Base-by-base conservation (phyloP, 2,797 vertebrate genomes). In the Melanotaenia nigrans region DNA sequence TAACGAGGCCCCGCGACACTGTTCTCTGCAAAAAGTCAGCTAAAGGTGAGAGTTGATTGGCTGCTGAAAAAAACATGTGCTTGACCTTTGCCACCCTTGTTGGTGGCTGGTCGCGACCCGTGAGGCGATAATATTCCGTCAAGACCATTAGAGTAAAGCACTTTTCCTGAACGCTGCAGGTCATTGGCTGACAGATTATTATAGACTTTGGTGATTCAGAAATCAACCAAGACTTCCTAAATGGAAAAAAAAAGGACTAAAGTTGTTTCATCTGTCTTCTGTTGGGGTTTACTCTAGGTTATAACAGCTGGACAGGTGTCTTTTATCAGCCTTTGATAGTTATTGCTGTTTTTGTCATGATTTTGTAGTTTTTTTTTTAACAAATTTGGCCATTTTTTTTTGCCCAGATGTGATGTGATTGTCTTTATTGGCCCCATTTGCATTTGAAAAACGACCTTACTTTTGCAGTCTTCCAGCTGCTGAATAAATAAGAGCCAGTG, bases 1-100 rank as follows among this genome's bases (percentile, higher is more conserved):
- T 88, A 90, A 89, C 83, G 86, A 89, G 80, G 56, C 86, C 83
- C 79, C 81, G 61, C 35, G 86, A 78, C 73, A 47, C 77, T 42
- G 20, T 4, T 68, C 1, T 53, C n/a, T 63, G 54, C 22, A 47
- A 68, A 71, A 67, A 60, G 61, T 32, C 20, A 45, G 71, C 51
- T 59, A 2, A 36, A 62, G 73, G 55, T 51, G 67, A 69, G 11
- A 57, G 59, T 20, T 81, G 81, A 82, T 82, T 84, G 70, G 73
- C 68, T 72, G 65, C 54, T 78, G 60, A 75, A 81, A 72, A 72
- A 71, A 78, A 73, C 20, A 62, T 57, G 22, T 1, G 2, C 55
- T 35, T 80, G 79, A 85, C 81, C 81, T 74, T 63, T 61, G 68
- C 60, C 57, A 18, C 57, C 74, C 66, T 73, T 70, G n/a, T 24